These are phyloP conservation scores for Hippopotamyrus pictus DNA, from an alignment of 2,797 vertebrate genomes.

Conservation along the genomic window DNA sequence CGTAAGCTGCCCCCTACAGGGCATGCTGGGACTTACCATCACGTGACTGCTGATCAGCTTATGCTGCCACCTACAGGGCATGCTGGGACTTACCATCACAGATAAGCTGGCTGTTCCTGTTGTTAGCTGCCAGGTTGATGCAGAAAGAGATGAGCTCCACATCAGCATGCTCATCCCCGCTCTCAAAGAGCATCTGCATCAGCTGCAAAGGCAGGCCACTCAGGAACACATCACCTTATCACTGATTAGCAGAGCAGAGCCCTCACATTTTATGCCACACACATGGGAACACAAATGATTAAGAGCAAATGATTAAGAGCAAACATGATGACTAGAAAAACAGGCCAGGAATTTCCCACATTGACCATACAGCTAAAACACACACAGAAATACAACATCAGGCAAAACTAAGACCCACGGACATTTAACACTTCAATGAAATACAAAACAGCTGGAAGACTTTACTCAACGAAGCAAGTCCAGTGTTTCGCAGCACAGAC, in stretches of 20 bases:
- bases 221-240: neutral
- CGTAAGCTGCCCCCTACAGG: neutral
- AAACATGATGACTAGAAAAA: neutral
- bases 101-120: constrained; percentile 84
- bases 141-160: constrained; percentile 85
- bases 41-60: neutral
- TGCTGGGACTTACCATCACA: constrained; percentile 72
- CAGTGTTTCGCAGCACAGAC: neutral
- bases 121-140: constrained; percentile 90
- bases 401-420: neutral
- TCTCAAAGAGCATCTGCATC: constrained; percentile 86
- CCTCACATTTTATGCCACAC: neutral
- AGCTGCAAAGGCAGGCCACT: constrained; percentile 59
- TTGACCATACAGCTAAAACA: neutral
- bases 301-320: neutral
- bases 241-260: neutral
- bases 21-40: neutral
- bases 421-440: neutral
- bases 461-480: neutral
- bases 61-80: neutral
- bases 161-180: constrained; percentile 71
- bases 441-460: neutral
- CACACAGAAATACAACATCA: neutral
- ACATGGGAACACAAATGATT: neutral
- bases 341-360: neutral